Evolutionary conservation across 1,140 invertebrate species (phyloP).

Genomic region (Macrosteles quadrilineatus): DNA sequence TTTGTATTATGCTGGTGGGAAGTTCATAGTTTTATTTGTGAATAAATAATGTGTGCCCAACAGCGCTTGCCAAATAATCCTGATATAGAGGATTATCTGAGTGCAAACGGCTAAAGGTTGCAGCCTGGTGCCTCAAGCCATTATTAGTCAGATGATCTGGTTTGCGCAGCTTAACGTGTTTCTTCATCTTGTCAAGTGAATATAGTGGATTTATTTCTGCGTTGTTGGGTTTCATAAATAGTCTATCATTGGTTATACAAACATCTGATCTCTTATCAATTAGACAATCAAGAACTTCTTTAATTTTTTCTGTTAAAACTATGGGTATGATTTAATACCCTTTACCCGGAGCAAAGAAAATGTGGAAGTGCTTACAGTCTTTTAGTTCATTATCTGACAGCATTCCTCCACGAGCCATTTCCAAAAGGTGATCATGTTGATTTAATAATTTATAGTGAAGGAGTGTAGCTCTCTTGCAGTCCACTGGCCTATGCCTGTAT

Average conservation of each 20-base stretch:
- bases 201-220: neutral
- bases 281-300: neutral
- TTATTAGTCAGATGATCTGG: slow-evolving; percentile 24
- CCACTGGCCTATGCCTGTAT: neutral
- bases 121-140: slow-evolving; percentile 24
- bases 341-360: slow-evolving; percentile 6
- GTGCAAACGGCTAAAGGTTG: slow-evolving; percentile 14
- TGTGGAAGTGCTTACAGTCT: slow-evolving; percentile 8
- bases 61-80: slow-evolving; percentile 6
- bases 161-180: neutral
- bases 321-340: slow-evolving; percentile 15
- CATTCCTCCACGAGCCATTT: too few relatives aligned
- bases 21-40: slow-evolving; percentile 24
- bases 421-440: neutral
- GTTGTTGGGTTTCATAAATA: neutral
- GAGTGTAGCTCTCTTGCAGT: slow-evolving; percentile 2
- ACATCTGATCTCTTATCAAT: neutral
- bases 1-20: slow-evolving; percentile 16
- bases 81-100: slow-evolving; percentile 15
- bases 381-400: slow-evolving; percentile 2
- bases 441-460: neutral
- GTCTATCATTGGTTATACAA: neutral
- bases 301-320: neutral
- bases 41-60: slow-evolving; percentile 22
- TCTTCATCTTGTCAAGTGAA: neutral